Base-by-base conservation (phyloP, 2,797 vertebrate genomes). In the Hydrocynus forskahlii region DNA sequence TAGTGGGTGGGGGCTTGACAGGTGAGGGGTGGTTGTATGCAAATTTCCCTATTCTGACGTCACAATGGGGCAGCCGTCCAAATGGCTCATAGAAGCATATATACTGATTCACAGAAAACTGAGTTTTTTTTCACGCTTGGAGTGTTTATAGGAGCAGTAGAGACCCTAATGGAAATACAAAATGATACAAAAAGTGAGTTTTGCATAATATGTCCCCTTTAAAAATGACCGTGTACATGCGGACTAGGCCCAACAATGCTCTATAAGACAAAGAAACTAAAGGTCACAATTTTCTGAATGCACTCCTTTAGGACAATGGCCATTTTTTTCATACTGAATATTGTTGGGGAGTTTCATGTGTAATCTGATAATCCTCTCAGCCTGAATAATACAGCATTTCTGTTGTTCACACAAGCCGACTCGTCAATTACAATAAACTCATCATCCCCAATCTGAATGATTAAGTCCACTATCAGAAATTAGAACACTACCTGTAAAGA, bases 291-390 rank as follows among this genome's bases (percentile, higher is more conserved):
- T 38, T 73, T 72, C 50, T 48, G 43, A 19, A 79, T 50, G n/a
- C 52, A 29, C 67, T 29, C 25, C 19, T 73, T 64, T 16, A 23
- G 72, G 60, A 84, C 57, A 82, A 80, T 75, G 79, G 66, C 40
- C 12, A 7, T 29, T 60, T 14, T 62, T 77, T 80, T 78, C 59
- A 62, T 80, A 71, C 81, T 82, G 14, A 54, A 63, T 75, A 71
- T 80, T 19, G 66, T 12, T 25, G 19, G 62, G 54, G 68, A 71
- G 78, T 10, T 19, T 76, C 69, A 64, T 29, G 48, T 81, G 68
- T 81, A 86, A 86, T 84, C 85, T 75, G 75, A 80, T 86, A 79
- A 88, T 82, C 83, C 80, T 82, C 75, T 52, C 71, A 70, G 71
- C 21, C 54, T 79, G 76, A 76, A 85, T 75, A 80, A 82, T 70